Conservation (phyloP, 2,113 vertebrate species). For the Microcebus griseorufus region DNA sequence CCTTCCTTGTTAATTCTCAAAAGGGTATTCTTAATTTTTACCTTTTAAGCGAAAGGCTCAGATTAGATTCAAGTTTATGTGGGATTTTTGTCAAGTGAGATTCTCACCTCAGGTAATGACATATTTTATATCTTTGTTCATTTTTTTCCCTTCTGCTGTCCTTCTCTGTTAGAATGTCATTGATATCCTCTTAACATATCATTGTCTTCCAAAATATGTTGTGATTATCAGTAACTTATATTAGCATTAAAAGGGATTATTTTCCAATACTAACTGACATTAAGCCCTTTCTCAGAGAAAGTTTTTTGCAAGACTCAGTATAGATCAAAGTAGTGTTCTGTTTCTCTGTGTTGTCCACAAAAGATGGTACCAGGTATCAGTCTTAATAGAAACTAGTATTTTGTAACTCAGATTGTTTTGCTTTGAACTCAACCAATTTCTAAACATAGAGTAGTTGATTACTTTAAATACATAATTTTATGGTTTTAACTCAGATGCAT, state of each 20-base stretch:
- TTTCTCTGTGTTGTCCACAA: not conserved
- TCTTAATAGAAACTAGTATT: not conserved
- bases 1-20: not conserved
- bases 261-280: not conserved
- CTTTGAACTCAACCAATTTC: conserved; percentile 1
- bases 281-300: not conserved
- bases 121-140: not conserved
- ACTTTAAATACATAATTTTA: not conserved
- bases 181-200: not conserved
- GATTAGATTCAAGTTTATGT: not conserved
- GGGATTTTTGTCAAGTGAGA: not conserved
- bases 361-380: not conserved
- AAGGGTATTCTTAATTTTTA: not conserved
- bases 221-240: not conserved
- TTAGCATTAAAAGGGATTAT: not conserved
- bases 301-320: not conserved
- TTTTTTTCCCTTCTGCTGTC: not conserved
- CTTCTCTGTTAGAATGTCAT: not conserved
- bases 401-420: not conserved
- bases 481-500: not conserved
- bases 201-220: not conserved
- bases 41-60: not conserved
- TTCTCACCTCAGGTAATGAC: not conserved
- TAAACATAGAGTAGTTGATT: not conserved
- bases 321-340: not conserved